Evolutionary conservation across 1,140 invertebrate genomes (phyloP).

Genomic region (Trichonephila clavipes): DNA sequence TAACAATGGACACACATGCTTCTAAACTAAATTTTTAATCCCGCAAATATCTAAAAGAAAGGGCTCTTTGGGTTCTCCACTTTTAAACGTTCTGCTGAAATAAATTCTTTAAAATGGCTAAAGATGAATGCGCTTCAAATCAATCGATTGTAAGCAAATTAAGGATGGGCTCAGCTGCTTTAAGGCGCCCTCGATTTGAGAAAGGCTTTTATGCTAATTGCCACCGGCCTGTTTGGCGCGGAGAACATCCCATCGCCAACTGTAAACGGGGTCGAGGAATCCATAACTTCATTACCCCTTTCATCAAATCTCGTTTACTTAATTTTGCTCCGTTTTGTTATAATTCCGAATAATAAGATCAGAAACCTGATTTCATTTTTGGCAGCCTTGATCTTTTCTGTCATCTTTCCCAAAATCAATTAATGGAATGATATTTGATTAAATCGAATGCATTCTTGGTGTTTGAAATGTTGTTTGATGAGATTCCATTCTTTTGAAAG

Average conservation of each 20-base stretch:
- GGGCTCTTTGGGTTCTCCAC: too few relatives aligned
- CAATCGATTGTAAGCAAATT: slow-evolving; percentile 5
- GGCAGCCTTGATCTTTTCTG: not conserved
- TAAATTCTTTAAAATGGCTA: not conserved
- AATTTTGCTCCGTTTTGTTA: not conserved
- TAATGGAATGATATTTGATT: too few relatives aligned
- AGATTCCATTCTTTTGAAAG: too few relatives aligned
- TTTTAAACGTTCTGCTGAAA: too few relatives aligned
- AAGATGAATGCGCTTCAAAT: not conserved
- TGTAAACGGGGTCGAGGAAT: not conserved
- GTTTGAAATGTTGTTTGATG: too few relatives aligned
- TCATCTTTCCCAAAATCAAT: too few relatives aligned
- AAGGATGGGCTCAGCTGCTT: not conserved
- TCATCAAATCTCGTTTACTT: not conserved
- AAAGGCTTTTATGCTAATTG: slow-evolving; percentile 24
- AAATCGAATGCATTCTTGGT: too few relatives aligned
- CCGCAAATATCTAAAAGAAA: too few relatives aligned
- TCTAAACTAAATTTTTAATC: too few relatives aligned
- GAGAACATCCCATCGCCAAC: not conserved
- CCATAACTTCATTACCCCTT: slow-evolving; percentile 3
- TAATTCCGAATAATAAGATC: not conserved
- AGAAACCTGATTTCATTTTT: not conserved
- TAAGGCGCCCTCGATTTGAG: not conserved
- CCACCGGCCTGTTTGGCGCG: not conserved
- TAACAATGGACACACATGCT: too few relatives aligned